Conservation (phyloP, 2,888 invertebrate species). For the Steinernema scapterisci region DNA sequence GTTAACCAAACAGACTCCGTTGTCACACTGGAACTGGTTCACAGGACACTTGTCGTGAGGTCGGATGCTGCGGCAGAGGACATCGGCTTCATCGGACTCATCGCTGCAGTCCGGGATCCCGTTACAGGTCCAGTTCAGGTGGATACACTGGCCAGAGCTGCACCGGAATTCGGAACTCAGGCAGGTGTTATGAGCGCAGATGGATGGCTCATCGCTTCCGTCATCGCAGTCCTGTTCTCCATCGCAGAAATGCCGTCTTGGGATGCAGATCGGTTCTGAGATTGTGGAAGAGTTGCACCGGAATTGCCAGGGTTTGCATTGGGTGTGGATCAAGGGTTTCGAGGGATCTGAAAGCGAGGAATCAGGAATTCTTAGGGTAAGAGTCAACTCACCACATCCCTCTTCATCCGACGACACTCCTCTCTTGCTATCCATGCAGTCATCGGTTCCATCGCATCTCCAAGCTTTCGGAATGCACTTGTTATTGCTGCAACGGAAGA, state of each 20-base stretch:
- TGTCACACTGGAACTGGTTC: constrained; percentile 76
- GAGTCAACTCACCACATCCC: constrained; percentile 39
- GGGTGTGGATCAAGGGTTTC: background rate
- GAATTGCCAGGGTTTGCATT: constrained; percentile 26
- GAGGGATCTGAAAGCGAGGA: background rate
- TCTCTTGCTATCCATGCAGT: constrained; percentile 79
- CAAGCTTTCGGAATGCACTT: constrained; percentile 75
- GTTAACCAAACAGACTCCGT: constrained; percentile 76
- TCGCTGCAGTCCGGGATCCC: constrained; percentile 77
- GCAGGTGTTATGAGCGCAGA: constrained; percentile 35
- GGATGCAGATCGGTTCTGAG: constrained; percentile 55
- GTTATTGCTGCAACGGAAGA: constrained; percentile 47
- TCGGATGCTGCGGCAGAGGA: constrained; percentile 34
- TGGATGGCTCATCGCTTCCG: constrained; percentile 75
- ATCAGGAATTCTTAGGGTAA: background rate
- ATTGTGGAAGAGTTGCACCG: constrained; percentile 3
- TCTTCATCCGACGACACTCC: constrained; percentile 60
- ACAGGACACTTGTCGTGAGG: constrained; percentile 40
- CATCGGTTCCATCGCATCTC: constrained; percentile 78
- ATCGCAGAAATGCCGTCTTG: constrained; percentile 63
- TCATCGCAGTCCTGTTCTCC: constrained; percentile 57
- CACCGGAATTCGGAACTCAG: constrained; percentile 35
- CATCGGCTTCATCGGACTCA: constrained; percentile 72
- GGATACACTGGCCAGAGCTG: constrained; percentile 70
- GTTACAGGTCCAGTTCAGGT: constrained; percentile 78